Base-by-base conservation (phyloP, 2,888 invertebrate genomes). In the Acanthosepion esculentum region DNA sequence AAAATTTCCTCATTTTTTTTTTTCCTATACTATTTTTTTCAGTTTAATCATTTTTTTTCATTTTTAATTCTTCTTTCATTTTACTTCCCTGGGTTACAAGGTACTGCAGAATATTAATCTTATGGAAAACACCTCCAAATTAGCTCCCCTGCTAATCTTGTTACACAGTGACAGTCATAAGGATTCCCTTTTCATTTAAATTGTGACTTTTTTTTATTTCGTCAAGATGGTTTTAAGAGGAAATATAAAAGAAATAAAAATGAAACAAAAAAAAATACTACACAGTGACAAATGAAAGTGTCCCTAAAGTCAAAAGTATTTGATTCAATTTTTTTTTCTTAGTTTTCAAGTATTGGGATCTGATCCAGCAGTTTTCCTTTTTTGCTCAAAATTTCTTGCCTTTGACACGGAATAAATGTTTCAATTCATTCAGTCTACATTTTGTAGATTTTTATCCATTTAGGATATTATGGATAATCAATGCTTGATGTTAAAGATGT, bases 91-190 rank as follows among this genome's bases (percentile, higher is more conserved):
- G n/a, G 78, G 78, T 78, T 33, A 78, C 78, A 78, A 78, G n/a
- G 78, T 78, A 78, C n/a, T n/a, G n/a, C 20, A 78, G 78, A 78
- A 78, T 78, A 78, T 78, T 78, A 78, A 78, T 78, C n/a, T 78
- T 78, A 78, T 78, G n/a, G 78, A 78, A 78, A 78, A 78, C 78
- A 78, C n/a, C n/a, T 78, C n/a, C n/a, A 78, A 78, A 78, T 78
- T 78, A 78, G n/a, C n/a, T 78, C n/a, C 78, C n/a, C n/a, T 78
- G 15, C 78, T 78, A 78, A 78, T 78, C 78, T 78, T n/a, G 78
- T 78, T n/a, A 78, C n/a, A 2, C n/a, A 12, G 4, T 78, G 10
- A 15, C n/a, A 78, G 6, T n/a, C n/a, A n/a, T 78, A 78, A 78
- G 78, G 12, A n/a, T 78, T 78, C 78, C 78, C 2, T 5, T 78